A percentile compares a stretch with the other conserved stretches of the same genome.
These are phyloP conservation scores for Epinotia nisella DNA, from an alignment of 2,888 invertebrate genomes.

Conservation along the genomic window DNA sequence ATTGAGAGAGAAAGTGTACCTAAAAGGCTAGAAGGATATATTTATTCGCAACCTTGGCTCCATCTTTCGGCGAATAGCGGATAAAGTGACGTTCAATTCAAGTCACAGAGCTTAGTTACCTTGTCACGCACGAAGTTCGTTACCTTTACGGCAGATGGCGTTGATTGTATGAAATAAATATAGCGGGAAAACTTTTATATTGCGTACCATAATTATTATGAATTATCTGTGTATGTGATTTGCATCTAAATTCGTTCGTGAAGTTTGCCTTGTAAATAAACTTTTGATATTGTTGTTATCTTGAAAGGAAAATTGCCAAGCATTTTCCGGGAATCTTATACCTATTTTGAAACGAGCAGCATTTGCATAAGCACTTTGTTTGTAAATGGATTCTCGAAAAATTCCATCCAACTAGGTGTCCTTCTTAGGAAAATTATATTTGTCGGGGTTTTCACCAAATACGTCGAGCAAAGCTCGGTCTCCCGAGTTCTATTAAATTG, in stretches of 20 bases:
- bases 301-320: background rate
- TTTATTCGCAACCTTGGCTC: constrained; percentile 2
- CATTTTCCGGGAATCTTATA: background rate
- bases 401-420: no score
- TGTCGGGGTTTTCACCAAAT: no score
- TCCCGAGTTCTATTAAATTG: no score
- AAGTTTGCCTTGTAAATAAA: background rate
- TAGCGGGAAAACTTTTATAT: constrained; percentile 25
- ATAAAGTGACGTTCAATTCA: background rate
- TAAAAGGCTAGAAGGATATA: no score
- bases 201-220: background rate
- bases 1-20: background rate
- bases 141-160: constrained; percentile 30
- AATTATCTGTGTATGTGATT: background rate
- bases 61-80: constrained; percentile 16
- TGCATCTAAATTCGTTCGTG: background rate
- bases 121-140: constrained; percentile 14
- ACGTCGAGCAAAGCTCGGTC: no score
- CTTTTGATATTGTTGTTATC: background rate
- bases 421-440: no score
- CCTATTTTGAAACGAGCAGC: no score
- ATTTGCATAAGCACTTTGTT: no score
- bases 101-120: constrained; percentile 1
- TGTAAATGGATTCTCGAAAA: no score
- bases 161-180: background rate